These are phyloP conservation scores for Ischnura elegans DNA, from an alignment of 2,888 invertebrate species.

Conservation along the genomic window DNA sequence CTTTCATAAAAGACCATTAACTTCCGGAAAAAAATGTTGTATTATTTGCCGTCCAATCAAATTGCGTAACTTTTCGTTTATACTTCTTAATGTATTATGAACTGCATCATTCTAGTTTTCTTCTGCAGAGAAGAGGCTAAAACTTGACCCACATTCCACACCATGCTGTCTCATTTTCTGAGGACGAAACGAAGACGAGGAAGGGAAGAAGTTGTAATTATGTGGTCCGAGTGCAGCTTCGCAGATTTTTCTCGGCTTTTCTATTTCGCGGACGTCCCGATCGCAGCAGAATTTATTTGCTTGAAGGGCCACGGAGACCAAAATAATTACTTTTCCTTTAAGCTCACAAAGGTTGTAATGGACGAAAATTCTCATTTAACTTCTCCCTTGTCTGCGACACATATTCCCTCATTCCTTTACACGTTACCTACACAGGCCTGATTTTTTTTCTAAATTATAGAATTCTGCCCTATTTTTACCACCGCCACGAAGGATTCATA, in stretches of 20 bases:
- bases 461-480: neutral
- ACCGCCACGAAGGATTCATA: too few species aligned
- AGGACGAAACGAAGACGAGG: neutral
- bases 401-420: neutral
- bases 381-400: neutral
- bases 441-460: neutral
- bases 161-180: constrained; percentile 9
- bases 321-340: neutral
- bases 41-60: neutral
- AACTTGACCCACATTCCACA: constrained; percentile 25
- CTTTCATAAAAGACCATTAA: neutral
- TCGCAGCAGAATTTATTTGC: neutral
- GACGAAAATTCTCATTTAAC: neutral
- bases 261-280: neutral
- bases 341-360: neutral
- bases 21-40: neutral
- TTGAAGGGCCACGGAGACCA: neutral
- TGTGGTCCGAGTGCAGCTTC: neutral
- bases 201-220: neutral
- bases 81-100: neutral
- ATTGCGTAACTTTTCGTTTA: neutral
- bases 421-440: neutral
- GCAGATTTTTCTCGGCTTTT: neutral
- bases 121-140: neutral
- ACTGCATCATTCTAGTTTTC: neutral